Evolutionary conservation across 2,888 invertebrate species (phyloP).

Genomic region (Heteromyza rotundicornis): DNA sequence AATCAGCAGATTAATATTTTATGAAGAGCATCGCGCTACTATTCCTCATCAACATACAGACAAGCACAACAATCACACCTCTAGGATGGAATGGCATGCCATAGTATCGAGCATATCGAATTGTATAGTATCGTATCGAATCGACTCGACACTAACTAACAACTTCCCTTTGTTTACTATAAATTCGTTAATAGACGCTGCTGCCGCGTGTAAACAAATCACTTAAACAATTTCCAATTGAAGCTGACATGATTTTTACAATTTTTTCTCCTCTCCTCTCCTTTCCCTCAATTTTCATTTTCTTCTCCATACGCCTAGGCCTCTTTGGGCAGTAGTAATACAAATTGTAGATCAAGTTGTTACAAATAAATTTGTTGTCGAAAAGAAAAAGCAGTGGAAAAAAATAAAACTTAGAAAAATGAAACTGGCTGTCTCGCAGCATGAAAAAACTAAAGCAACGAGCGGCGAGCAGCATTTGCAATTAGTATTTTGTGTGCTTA

Average conservation of each 20-base stretch:
- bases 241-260: constrained; percentile 55
- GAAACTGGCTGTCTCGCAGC: constrained; percentile 23
- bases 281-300: background rate
- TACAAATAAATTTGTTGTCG: constrained; percentile 32
- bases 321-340: constrained; percentile 26
- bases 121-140: too few species aligned
- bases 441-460: constrained; percentile 27
- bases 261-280: constrained; percentile 31
- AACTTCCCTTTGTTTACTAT: constrained; percentile 54
- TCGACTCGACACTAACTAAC: constrained; percentile 25
- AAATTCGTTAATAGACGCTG: constrained; percentile 54
- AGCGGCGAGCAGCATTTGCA: too few species aligned
- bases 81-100: too few species aligned
- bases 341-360: constrained; percentile 50
- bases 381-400: too few species aligned
- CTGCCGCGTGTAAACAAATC: constrained; percentile 58
- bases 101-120: too few species aligned
- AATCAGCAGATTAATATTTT: constrained; percentile 53
- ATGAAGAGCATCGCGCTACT: constrained; percentile 43
- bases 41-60: background rate
- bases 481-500: constrained; percentile 42
- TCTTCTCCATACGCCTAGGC: background rate
- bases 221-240: constrained; percentile 56
- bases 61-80: constrained; percentile 34
- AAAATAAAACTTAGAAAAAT: too few species aligned